A percentile compares a stretch with the other conserved stretches of the same genome.
Evolutionary conservation across 2,888 invertebrate genomes (phyloP).

Genomic region (Leptothorax acervorum): DNA sequence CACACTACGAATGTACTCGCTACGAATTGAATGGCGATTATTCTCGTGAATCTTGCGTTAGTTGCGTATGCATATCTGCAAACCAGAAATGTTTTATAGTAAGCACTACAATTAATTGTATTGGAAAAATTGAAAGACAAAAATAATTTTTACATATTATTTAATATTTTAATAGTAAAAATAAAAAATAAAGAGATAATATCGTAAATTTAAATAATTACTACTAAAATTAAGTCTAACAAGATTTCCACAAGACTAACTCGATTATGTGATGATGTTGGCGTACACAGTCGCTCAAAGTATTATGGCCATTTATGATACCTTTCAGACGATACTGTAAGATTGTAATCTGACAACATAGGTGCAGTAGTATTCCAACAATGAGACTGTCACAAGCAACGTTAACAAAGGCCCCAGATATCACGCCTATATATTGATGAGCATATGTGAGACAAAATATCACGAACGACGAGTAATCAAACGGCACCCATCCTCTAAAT

Average conservation of each 20-base stretch:
- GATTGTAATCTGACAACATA: constrained; percentile 76
- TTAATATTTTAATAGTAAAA: neutral
- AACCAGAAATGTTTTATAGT: neutral
- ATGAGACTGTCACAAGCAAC: constrained; percentile 76
- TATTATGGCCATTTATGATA: neutral
- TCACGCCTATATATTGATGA: constrained; percentile 66
- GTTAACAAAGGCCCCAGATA: constrained; percentile 62
- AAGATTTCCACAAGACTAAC: constrained; percentile 38
- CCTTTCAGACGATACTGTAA: constrained; percentile 56
- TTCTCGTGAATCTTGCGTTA: constrained; percentile 43
- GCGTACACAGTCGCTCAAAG: constrained; percentile 44
- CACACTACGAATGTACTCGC: constrained; percentile 64
- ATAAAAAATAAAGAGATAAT: neutral
- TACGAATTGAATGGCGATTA: constrained; percentile 61
- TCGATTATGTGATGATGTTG: constrained; percentile 63
- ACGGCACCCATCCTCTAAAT: constrained; percentile 68
- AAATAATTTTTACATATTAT: neutral
- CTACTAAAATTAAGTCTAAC: neutral
- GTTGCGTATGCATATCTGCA: constrained; percentile 39
- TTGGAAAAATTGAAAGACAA: too few relatives aligned
- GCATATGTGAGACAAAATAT: constrained; percentile 57
- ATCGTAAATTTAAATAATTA: neutral
- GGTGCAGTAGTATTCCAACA: constrained; percentile 68
- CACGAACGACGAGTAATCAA: constrained; percentile 45
- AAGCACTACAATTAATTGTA: neutral